Base-by-base conservation (phyloP, 2,888 invertebrate genomes). In the Linnaemya vulpina region DNA sequence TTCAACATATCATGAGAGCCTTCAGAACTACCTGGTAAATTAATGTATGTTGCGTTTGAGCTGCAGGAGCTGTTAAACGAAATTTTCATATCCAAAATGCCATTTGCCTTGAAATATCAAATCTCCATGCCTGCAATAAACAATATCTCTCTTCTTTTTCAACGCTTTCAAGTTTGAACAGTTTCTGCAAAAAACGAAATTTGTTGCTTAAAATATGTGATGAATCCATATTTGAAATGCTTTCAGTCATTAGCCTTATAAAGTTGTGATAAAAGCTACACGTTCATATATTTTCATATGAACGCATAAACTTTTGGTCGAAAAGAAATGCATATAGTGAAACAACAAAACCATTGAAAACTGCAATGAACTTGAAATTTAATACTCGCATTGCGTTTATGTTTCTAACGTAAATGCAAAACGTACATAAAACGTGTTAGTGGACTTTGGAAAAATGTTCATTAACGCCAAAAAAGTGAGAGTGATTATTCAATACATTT, bases 401-500 rank as follows among this genome's bases (percentile, higher is more conserved):
- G 11, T 53, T n/a, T 74, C n/a, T 43, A 11, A 74, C 22, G n/a
- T 30, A 10, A 17, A 55, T 58, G 20, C 46, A 35, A 76, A 68
- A 49, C 35, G 8, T 22, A 49, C 35, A 8, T 22, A 55, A 71
- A 79, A 79, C 71, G 46, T 55, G 63, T 79, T 79, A 55, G 53
- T 55, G 53, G 78, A 71, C 51, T 71, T 63, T 60, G 38, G 38
- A 30, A 58, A 58, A 38, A 58, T 35, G 5, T 35, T 51, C 43
- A 76, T 76, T 70, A 63, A 58, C 43, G 30, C 35, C 40, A 5
- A 25, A 76, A 81, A 68, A 75, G 76, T 81, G 81, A 81, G 75
- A 75, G 74, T 76, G 70, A 63, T 75, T 67, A 74, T 81, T 81
- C 40, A 67, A 58, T 49, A 65, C 15, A 65, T 65, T 71, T 40